These are phyloP conservation scores for Calycopis cecrops DNA, from an alignment of 1,140 invertebrate genomes.

Conservation along the genomic window DNA sequence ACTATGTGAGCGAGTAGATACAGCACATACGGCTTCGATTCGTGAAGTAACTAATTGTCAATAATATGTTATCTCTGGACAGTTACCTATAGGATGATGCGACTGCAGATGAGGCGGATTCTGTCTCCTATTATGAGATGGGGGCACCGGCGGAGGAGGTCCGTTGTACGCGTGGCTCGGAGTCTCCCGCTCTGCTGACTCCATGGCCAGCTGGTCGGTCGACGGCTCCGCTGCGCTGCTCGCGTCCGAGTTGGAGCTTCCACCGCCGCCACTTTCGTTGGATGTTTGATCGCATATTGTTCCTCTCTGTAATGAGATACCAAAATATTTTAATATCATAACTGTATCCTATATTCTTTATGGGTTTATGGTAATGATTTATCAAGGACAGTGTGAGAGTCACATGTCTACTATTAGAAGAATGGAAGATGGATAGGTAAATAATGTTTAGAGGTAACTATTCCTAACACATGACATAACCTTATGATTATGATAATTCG, in stretches of 20 bases:
- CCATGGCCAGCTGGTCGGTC: slow-evolving; percentile 80
- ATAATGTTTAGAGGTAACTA: too few relatives aligned
- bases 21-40: too few relatives aligned
- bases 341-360: too few relatives aligned
- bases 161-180: slow-evolving; percentile 73
- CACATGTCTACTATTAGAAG: too few relatives aligned
- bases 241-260: slow-evolving; percentile 41
- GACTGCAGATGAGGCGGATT: slow-evolving; percentile 75
- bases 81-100: slow-evolving; percentile 65
- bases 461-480: too few relatives aligned
- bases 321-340: neutral
- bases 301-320: slow-evolving; percentile 48
- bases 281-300: slow-evolving; percentile 55
- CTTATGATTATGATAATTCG: too few relatives aligned
- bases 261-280: slow-evolving; percentile 52
- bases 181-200: slow-evolving; percentile 78
- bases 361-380: too few relatives aligned
- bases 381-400: too few relatives aligned
- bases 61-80: neutral
- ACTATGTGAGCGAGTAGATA: too few relatives aligned
- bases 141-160: slow-evolving; percentile 64
- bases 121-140: slow-evolving; percentile 59
- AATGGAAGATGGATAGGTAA: too few relatives aligned
- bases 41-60: too few relatives aligned
- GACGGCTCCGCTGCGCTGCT: slow-evolving; percentile 56